Evolutionary conservation across 2,797 vertebrate species (phyloP), one percentile per base, ranked within the genome.

Genomic region (Sebastes melanostomus): DNA sequence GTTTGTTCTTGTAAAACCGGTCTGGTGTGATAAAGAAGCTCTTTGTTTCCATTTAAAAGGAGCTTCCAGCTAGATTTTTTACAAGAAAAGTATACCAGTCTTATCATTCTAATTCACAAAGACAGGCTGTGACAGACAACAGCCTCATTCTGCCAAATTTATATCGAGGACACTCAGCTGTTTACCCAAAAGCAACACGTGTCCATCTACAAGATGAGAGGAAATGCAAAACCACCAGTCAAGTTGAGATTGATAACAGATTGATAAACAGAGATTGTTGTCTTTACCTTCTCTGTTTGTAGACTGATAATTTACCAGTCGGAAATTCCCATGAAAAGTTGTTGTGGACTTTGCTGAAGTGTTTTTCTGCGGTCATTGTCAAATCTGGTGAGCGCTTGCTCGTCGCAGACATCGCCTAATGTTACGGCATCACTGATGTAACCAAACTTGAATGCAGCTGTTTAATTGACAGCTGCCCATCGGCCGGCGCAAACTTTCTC

Each of bases 11-110:
- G 18, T 50, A 20, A 20, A 72, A 55, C 2, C 3, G 29, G 32
- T 56, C 52, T 24, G 67, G 20, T 66, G 72, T 75, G 34, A 74
- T 65, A 38, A 74, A 82, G 62, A 52, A 10, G 4, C 22, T 65
- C 18, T 55, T 30, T 20, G 50, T 56, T 66, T 75, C 24, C 20
- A 55, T 74, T 75, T 66, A 38, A 80, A 74, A 58, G 54, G 38
- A 10, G 20, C 63, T 72, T 61, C 3, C 6, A 30, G 29, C 14
- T 2, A 8, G 55, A 30, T 36, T 46, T 46, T 42, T 30, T 18
- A 1, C 16, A 25, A 24, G 36, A 14, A 52, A 42, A 16, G 16
- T 50, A 50, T 50, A 50, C 42, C 6, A 20, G 42, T 50, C 0
- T 50, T 50, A 50, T 18, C 14, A 50, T 20, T 27, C 2, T n/a